Conservation (phyloP, 2,113 vertebrate species). For the Antechinus flavipes region DNA sequence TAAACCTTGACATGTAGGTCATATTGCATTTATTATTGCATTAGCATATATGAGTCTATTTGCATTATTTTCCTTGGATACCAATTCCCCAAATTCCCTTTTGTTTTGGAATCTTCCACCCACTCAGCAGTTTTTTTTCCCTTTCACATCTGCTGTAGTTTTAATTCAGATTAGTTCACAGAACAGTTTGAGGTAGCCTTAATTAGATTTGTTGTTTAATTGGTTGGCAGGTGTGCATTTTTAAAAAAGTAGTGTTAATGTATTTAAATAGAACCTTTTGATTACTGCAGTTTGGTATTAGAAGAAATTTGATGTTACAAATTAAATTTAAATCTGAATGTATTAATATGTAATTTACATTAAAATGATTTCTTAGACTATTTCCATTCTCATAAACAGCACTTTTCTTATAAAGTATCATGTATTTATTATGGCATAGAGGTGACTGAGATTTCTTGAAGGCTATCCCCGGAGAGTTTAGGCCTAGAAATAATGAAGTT, state of each 20-base stretch:
- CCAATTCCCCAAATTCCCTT: background rate
- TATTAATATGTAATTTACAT: background rate
- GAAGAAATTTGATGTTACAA: background rate
- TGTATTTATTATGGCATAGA: background rate
- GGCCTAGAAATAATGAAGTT: background rate
- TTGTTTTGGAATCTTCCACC: background rate
- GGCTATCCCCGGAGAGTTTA: background rate
- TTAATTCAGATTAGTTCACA: background rate
- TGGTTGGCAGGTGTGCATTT: background rate
- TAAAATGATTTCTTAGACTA: background rate
- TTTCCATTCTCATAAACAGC: background rate
- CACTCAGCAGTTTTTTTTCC: background rate
- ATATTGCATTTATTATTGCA: background rate
- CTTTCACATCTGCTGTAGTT: background rate
- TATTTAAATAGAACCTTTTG: background rate
- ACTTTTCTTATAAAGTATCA: background rate
- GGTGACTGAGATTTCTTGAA: background rate
- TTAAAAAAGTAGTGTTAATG: background rate
- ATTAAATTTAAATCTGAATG: background rate
- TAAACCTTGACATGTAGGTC: background rate
- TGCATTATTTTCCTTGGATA: background rate
- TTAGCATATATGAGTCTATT: background rate
- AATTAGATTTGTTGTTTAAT: constrained; percentile 1
- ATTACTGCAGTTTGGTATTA: background rate
- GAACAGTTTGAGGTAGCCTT: background rate